Evolutionary conservation across 1,140 invertebrate species (phyloP).

Genomic region (Yoshiicerus persimilis): DNA sequence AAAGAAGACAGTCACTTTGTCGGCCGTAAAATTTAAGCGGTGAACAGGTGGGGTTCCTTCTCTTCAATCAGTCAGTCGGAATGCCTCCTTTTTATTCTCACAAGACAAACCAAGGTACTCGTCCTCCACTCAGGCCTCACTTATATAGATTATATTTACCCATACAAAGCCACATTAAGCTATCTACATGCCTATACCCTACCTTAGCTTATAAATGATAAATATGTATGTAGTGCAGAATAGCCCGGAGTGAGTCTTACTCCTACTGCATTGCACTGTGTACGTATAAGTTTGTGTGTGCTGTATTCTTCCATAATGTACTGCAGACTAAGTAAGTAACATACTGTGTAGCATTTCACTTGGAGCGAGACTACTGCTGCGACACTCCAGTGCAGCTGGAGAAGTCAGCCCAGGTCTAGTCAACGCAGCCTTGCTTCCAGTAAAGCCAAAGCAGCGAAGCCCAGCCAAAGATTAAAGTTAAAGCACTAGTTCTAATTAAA

Average conservation of each 20-base stretch:
- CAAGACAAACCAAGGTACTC: not conserved
- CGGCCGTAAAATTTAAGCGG: slow-evolving; percentile 34
- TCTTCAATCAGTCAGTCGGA: slow-evolving; percentile 25
- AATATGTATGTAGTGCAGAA: no score
- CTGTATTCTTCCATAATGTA: not conserved
- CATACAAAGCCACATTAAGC: not conserved
- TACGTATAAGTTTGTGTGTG: not conserved
- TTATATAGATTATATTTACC: not conserved
- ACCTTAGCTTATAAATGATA: no score
- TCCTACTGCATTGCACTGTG: not conserved
- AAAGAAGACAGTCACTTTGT: slow-evolving; percentile 22
- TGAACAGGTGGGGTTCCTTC: slow-evolving; percentile 32
- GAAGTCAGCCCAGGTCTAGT: not conserved
- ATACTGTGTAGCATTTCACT: not conserved
- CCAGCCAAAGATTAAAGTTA: slow-evolving; percentile 9
- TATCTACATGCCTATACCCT: no score
- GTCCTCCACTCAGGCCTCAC: not conserved
- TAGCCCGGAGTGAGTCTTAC: not conserved
- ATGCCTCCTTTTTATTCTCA: not conserved
- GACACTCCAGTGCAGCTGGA: not conserved
- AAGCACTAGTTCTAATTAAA: slow-evolving; percentile 18
- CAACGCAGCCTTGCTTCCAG: not conserved
- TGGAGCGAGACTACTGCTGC: not conserved
- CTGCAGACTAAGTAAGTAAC: not conserved
- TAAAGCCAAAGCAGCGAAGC: not conserved